Evolutionary conservation across 2,113 vertebrate genomes (phyloP), one percentile per base, ranked within the genome.

Genomic region (Gambusia holbrooki): DNA sequence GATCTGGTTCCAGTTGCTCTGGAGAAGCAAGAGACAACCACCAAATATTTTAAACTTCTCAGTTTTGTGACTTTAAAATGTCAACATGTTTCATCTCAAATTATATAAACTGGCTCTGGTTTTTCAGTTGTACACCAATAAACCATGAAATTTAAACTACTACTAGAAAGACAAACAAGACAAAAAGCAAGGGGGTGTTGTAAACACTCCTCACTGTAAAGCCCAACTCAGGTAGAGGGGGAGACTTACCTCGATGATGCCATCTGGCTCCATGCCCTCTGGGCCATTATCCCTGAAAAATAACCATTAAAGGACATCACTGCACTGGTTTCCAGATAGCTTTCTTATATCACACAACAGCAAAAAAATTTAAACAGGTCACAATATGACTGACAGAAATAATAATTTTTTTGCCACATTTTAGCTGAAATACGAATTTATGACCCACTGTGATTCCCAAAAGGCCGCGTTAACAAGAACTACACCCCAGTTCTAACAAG

Each of bases 1-100:
- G 58, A 97, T 95, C 88, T 97, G 94, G 76, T 95, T 96, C 96
- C 97, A 97, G 90, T 97, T 98, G 81, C 96, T 96, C 97, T 97
- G 80, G 0, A 40, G 3, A 17, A 4, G 3, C 0, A 37, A 51
- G 4, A 11, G 45, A 14, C 30, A 3, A 7, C 51, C 25, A 54
- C 5, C 13, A 51, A 48, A 48, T 11, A 51, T 51, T 6, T 54
- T 42, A 42, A 42, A 42, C 40, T 3, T 14, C 12, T 2, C 6
- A 22, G 17, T 22, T 9, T 54, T 8, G 22, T 7, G 19, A 22
- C 48, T 22, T 54, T 37, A 19, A 54, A 22, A 54, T 54, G 6
- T 54, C 17, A 54, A 19, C 15, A 54, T 25, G 17, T 22, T 22
- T 54, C 4, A 54, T 22, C 48, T 54, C 48, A 42, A 42, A 42